Base-by-base conservation (phyloP, 1,140 invertebrate genomes). In the Steinernema feltiae region DNA sequence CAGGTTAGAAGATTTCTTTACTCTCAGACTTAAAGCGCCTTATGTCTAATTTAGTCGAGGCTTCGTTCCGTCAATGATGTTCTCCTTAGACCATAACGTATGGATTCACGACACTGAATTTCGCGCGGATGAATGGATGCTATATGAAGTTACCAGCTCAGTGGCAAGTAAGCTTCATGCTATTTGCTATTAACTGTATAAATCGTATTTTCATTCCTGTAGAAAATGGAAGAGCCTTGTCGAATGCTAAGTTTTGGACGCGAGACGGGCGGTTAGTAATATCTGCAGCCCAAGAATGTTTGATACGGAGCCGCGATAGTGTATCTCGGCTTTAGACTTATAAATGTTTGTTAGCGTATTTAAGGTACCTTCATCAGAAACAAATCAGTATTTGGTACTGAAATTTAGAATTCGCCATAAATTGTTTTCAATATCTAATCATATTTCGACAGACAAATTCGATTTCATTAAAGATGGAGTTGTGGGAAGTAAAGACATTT, bases 1-100 rank as follows among this genome's bases (percentile, higher is more conserved):
- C 53, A 63, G 53, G 53, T n/a, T 27, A 63, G 7, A 27, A 63
- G 24, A 63, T 63, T n/a, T 63, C 24, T 21, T 27, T 15, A 63
- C 15, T 7, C 15, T 63, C 53, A 15, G 2, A 63, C 12, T 63
- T 63, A 3, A 63, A 46, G 7, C 7, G 41, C 41, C 7, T n/a
- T 46, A 46, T n/a, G n/a, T n/a, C n/a, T 41, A 41, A 7, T 63
- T 63, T 63, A 63, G 53, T 27, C 53, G 53, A 3, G 53, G 53
- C 12, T 63, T 63, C 24, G 53, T 63, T 63, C 53, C 53, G 7
- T 63, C 53, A n/a, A 63, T 63, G 53, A 63, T 63, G 53, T 63
- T 63, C 24, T 63, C 53, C 2, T 27, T 63, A 21, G 53, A 63
- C 24, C 53, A 63, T 27, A 63, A 27, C 24, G 53, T 63, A 3